These are phyloP conservation scores for Oithona nana DNA, from an alignment of 2,888 invertebrate species.

Conservation along the genomic window DNA sequence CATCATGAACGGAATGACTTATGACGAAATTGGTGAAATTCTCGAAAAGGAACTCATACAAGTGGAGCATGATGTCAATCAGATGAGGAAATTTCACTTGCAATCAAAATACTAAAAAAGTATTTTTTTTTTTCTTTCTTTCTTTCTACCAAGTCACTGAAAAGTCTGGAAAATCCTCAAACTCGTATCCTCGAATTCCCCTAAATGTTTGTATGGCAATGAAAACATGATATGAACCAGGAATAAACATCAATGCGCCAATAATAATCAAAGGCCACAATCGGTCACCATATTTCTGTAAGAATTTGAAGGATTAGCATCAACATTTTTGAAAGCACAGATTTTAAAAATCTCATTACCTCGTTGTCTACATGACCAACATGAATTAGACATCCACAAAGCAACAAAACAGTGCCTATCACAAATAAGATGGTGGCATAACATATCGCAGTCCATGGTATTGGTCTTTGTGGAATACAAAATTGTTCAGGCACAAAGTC, in stretches of 20 bases:
- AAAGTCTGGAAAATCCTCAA: conserved; percentile 72
- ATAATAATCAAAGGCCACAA: conserved; percentile 74
- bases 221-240: conserved; percentile 72
- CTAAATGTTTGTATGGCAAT: conserved; percentile 69
- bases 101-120: no score
- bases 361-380: conserved; percentile 34
- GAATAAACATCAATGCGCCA: conserved; percentile 72
- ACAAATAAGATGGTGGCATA: conserved; percentile 55
- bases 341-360: conserved; percentile 7
- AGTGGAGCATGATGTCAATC: no score
- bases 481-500: background rate
- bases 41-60: no score
- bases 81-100: no score
- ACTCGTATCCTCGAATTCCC: conserved; percentile 62
- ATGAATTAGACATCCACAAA: conserved; percentile 51
- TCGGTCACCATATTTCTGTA: conserved; percentile 50
- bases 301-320: conserved; percentile 22
- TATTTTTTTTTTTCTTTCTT: no score
- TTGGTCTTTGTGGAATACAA: conserved; percentile 25
- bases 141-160: no score
- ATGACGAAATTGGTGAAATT: no score
- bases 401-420: conserved; percentile 50
- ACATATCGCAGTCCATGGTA: conserved; percentile 66
- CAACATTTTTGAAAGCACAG: background rate
- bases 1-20: no score